Evolutionary conservation across 2,113 vertebrate genomes (phyloP), one percentile per base, ranked within the genome.

Genomic region (Tupaia chinensis): DNA sequence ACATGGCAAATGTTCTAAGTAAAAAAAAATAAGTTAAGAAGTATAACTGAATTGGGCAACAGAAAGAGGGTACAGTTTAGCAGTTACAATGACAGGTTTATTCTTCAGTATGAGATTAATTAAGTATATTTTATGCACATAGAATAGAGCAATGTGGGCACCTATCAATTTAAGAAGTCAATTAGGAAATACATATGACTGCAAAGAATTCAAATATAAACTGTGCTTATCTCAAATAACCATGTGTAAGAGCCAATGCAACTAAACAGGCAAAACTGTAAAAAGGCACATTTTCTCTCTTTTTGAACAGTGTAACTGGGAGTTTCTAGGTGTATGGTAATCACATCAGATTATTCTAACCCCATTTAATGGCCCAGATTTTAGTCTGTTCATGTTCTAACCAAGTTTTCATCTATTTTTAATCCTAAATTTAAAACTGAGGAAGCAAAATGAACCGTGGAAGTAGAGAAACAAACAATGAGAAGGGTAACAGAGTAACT

Each of bases 181-280:
- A 87, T 77, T 87, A 76, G 15, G 17, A 93, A 87, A 87, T 66
- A 87, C 14, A 81, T 66, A 89, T 56, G 68, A 76, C 32, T 61
- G 91, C 69, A 83, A 68, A 92, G 53, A 83, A 84, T 68, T 88
- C 85, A 80, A 91, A 80, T 73, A 32, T 91, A 86, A 93, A 84
- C 3, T 78, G 54, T 54, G 16, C 34, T 74, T 74, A 68, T 65
- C 54, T 34, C 60, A 69, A 86, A 11, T 25, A 91, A 77, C 32
- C 77, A 81, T 79, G 22, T 25, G 54, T 72, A 85, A 68, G 89
- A 73, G 34, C 25, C 73, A 89, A 63, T 9, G 88, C 1, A 68
- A 84, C 56, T 44, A 44, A 44, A 44, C 44, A 4, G 44, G 44
- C 44, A 88, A 88, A 94, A 94, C 58, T 84, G 19, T 73, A 74